These are phyloP conservation scores for Aphodius granarius DNA, from an alignment of 2,888 invertebrate species.

Conservation along the genomic window DNA sequence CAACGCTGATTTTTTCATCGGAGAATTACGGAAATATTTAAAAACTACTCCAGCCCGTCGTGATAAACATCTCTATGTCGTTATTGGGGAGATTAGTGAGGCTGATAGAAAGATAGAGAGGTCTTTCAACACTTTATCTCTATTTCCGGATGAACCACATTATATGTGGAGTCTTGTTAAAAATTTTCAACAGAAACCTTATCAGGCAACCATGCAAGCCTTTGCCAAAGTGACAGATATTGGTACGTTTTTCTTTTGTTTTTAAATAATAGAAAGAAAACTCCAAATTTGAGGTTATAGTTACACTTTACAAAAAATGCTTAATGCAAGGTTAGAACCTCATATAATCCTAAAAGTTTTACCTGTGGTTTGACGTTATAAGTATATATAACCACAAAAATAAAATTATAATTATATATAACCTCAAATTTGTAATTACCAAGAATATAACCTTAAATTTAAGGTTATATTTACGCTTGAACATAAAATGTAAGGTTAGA, in stretches of 20 bases:
- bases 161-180: conserved; percentile 67
- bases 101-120: conserved; percentile 73
- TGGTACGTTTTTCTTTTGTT: conserved; percentile 53
- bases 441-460: too few species aligned
- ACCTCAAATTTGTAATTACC: too few species aligned
- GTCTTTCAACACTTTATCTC: conserved; percentile 85
- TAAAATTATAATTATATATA: too few species aligned
- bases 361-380: too few species aligned
- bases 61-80: conserved; percentile 72
- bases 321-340: too few species aligned
- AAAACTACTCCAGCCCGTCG: conserved; percentile 69
- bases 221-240: conserved; percentile 86
- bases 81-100: conserved; percentile 67
- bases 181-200: conserved; percentile 70
- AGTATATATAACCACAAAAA: too few species aligned
- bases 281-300: too few species aligned
- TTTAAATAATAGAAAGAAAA: neutral
- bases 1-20: conserved; percentile 77
- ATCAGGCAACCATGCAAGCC: conserved; percentile 81
- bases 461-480: too few species aligned
- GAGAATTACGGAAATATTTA: conserved; percentile 63
- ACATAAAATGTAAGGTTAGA: too few species aligned
- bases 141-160: conserved; percentile 72
- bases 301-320: too few species aligned
- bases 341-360: too few species aligned